These are phyloP conservation scores for Otolemur garnettii DNA, from an alignment of 2,113 vertebrate genomes.

Conservation along the genomic window DNA sequence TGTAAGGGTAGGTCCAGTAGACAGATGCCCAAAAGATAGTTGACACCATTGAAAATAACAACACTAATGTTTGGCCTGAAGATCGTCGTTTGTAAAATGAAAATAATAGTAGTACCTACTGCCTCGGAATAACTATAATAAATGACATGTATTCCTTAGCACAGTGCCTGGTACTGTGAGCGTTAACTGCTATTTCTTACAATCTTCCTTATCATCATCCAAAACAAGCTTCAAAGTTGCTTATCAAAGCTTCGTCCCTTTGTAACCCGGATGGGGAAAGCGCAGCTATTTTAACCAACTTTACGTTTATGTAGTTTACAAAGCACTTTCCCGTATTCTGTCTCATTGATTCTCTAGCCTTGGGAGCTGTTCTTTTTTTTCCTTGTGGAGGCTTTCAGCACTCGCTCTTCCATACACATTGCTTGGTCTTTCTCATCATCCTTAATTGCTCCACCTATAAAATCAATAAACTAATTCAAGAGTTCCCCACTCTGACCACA, in stretches of 20 bases:
- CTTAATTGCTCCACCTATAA: conserved; percentile 22
- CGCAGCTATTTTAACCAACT: neutral
- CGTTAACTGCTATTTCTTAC: conserved; percentile 32
- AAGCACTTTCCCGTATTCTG: neutral
- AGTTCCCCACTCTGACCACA: neutral
- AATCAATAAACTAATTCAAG: neutral
- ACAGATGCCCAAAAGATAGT: neutral
- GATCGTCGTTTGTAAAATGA: conserved; percentile 35
- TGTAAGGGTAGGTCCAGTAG: neutral
- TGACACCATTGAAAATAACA: neutral
- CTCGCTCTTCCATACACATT: conserved; percentile 13
- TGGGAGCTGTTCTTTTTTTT: conserved; percentile 34
- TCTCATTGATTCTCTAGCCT: conserved; percentile 44
- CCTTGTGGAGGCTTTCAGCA: neutral
- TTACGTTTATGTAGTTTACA: neutral
- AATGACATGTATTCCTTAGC: neutral
- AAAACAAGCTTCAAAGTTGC: conserved; percentile 53
- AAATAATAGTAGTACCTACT: neutral
- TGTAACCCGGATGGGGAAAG: neutral
- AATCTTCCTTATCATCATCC: conserved; percentile 12
- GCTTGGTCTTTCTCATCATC: neutral
- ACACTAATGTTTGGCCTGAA: conserved; percentile 22
- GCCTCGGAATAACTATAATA: neutral
- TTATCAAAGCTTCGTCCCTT: neutral
- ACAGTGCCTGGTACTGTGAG: neutral